Evolutionary conservation across 1,140 invertebrate genomes (phyloP), one percentile per base, ranked within the genome.

Genomic region (Epicauta chinensis): DNA sequence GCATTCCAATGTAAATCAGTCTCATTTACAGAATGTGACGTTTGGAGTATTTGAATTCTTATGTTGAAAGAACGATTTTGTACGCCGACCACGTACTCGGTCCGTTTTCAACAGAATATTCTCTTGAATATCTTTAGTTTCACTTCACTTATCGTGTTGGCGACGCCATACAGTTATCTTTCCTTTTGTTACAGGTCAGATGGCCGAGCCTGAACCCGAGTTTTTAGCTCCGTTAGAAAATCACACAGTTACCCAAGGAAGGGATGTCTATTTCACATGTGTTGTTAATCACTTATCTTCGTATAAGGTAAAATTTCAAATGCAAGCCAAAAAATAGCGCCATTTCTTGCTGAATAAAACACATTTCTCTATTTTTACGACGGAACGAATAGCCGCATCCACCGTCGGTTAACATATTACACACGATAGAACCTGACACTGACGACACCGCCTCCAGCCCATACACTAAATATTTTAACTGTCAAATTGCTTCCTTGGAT

Each of bases 171-270:
- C 61, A 58, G 56, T 61, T 60, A 61, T 63, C 61, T 65, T 56
- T 59, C 58, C 50, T 58, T 67, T 61, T 65, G 60, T 69, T 69
- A 55, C 62, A 70, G 67, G 67, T 63, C 73, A 75, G 64, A 58
- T 70, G 51, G 53, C 62, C 40, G 58, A 66, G 42, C 72, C 73
- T 29, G 78, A 82, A 60, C 89, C 90, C 13, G 82, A 87, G 67
- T 93, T 93, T 72, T 77, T 91, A 58, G 81, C 82, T 5, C 82
- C 85, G n/a, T 69, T 95, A 59, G 87, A 89, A 64, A 94, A 95
- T 70, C 77, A 89, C 48, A 93, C 89, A 6, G 87, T 92, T 17
- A 83, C 89, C 34, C 85, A 91, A 71, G 91, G 91, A 31, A 76
- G 89, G 36, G 90, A 93, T 66, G 81, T 91, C 14, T 84, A 80